Evolutionary conservation across 2,888 invertebrate species (phyloP).

Genomic region (Anorthoa munda): DNA sequence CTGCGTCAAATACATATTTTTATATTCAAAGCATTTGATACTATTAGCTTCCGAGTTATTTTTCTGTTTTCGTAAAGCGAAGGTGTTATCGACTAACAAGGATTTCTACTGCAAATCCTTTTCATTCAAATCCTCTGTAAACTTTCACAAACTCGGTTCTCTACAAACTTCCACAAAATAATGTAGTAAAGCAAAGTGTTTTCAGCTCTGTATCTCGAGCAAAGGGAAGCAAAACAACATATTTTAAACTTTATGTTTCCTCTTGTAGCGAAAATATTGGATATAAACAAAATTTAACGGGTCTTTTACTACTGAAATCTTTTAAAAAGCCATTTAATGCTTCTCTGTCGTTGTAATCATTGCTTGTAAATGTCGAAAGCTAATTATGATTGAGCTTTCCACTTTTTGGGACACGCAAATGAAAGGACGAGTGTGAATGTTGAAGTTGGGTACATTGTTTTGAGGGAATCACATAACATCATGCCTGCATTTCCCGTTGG

Average conservation of each 20-base stretch:
- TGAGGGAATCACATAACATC: neutral
- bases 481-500: rapidly evolving
- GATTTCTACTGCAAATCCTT: neutral
- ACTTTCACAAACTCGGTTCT: neutral
- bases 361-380: neutral
- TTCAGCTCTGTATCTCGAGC: slow-evolving; percentile 25
- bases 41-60: neutral
- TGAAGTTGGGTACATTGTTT: neutral
- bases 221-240: slow-evolving; percentile 45
- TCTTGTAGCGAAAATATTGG: slow-evolving; percentile 40
- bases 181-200: slow-evolving; percentile 3
- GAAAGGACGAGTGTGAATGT: neutral
- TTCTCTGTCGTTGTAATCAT: neutral
- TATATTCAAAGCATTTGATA: too few relatives aligned
- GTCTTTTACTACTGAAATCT: slow-evolving; percentile 26
- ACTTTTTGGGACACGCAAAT: neutral
- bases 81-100: neutral
- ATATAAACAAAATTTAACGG: slow-evolving; percentile 33
- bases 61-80: neutral
- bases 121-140: slow-evolving; percentile 9
- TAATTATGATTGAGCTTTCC: slow-evolving; percentile 8
- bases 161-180: slow-evolving; percentile 12
- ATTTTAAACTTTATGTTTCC: slow-evolving; percentile 56
- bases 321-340: slow-evolving; percentile 24
- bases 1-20: too few relatives aligned